Conservation (phyloP, 30 jellyfish, hydroid and myxozoan genomes). For the Sanderia malayensis region DNA sequence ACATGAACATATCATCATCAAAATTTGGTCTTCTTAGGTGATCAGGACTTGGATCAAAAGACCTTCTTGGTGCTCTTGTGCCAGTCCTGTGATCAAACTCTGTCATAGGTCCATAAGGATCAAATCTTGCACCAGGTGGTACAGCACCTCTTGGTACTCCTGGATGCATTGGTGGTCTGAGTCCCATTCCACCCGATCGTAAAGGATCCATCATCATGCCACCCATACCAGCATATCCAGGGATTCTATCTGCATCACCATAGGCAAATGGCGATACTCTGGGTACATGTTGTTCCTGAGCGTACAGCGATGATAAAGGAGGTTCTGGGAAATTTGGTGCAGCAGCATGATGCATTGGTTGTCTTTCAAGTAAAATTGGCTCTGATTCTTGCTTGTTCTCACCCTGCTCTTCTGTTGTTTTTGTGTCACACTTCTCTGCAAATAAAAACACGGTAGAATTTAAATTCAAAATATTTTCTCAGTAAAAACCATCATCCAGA, state of each 20-base stretch:
- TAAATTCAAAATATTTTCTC: too few relatives aligned
- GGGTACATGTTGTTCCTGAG: neutral
- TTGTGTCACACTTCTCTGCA: too few relatives aligned
- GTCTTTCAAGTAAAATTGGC: conserved; percentile 16
- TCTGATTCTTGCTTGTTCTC: conserved; percentile 14
- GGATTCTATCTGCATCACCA: conserved; percentile 61
- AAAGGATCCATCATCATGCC: conserved; percentile 62
- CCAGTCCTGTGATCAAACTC: conserved; percentile 54
- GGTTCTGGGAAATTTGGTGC: conserved; percentile 24
- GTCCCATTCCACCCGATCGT: conserved; percentile 66
- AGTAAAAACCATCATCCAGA: too few relatives aligned
- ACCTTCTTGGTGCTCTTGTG: conserved; percentile 32
- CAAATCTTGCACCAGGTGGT: conserved; percentile 73
- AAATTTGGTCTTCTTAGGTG: conserved; percentile 61
- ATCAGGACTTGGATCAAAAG: conserved; percentile 61
- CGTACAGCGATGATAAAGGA: neutral
- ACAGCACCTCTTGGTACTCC: conserved; percentile 67
- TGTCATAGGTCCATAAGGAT: conserved; percentile 64
- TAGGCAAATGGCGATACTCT: conserved; percentile 49
- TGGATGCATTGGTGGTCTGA: conserved; percentile 50
- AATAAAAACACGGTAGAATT: too few relatives aligned
- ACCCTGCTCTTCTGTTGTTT: too few relatives aligned
- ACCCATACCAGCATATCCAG: conserved; percentile 60
- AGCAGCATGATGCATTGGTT: conserved; percentile 14
- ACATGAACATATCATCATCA: conserved; percentile 76